Percentiles rank a stretch among this genome's conserved stretches.
Conservation (phyloP, 2,797 vertebrate species). For the Tarsius wallacei region DNA sequence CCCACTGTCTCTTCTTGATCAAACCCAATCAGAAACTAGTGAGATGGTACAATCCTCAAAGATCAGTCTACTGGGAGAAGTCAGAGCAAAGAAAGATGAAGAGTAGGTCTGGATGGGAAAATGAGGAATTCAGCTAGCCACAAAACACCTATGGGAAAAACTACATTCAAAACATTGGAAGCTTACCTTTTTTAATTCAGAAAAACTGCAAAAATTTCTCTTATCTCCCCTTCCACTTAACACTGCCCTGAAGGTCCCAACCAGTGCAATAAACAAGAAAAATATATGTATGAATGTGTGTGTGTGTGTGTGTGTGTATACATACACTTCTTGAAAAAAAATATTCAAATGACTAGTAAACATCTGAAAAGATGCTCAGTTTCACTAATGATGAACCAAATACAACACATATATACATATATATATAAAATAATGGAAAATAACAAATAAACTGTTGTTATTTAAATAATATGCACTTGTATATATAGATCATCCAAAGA, state of each 20-base stretch:
- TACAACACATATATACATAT: too few species aligned
- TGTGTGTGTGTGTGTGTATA: too few species aligned
- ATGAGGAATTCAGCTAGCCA: not conserved
- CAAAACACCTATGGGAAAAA: not conserved
- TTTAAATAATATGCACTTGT: not conserved
- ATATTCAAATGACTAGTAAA: too few species aligned
- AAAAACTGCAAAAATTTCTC: conserved; percentile 6
- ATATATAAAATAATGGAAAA: not conserved
- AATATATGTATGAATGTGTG: not conserved
- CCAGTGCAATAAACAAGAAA: not conserved
- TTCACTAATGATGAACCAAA: too few species aligned
- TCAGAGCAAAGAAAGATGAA: not conserved
- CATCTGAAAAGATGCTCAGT: too few species aligned
- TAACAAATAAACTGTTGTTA: not conserved
- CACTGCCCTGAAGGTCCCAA: not conserved
- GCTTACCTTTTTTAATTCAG: not conserved
- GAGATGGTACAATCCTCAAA: not conserved
- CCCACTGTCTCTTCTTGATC: not conserved
- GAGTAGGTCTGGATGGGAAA: not conserved
- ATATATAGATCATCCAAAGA: not conserved
- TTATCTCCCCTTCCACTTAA: not conserved
- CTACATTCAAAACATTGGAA: not conserved
- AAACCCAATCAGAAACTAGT: not conserved
- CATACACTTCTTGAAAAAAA: too few species aligned
- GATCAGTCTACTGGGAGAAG: not conserved